Evolutionary conservation across 2,888 invertebrate genomes (phyloP), one percentile per base, ranked within the genome.

Genomic region (Lobophora halterata): DNA sequence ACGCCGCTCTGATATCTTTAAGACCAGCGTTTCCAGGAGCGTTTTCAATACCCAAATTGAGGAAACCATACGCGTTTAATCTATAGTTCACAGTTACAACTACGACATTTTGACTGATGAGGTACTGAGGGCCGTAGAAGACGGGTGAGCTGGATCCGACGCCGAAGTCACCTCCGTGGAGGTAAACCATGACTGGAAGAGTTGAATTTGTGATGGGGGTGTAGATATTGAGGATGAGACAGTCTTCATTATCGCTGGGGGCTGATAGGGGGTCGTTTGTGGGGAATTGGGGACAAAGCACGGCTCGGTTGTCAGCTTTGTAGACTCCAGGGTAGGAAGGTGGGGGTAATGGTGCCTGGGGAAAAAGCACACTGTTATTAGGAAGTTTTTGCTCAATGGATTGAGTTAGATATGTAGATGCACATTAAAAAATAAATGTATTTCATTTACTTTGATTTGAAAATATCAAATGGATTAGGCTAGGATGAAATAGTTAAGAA

Each of bases 151-250:
- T 81, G 1, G 81, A 77, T 0, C 89, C 89, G 0, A 71, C 57
- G 0, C 81, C 80, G 20, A 87, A 89, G 2, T 76, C 86, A 1
- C 89, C 89, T 0, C 89, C 89, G 11, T 89, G 90, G 1, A 89
- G 65, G 47, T 69, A 86, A 0, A 87, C 79, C 71, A 88, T 80
- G 1, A 88, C 83, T 0, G 88, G 88, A 2, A 71, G 72, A 1
- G 69, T 61, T 1, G 55, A 43, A 37, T 77, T 79, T 0, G 30
- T 30, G 4, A 55, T 51, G 1, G 88, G 88, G 0, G 75, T 67
- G 58, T 65, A 87, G 1, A 89, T 60, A 52, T 88, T 89, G 0
- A 88, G 61, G 24, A 80, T 71, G 0, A 89, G 65, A 24, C 89
- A 89, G 55, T 89, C 88, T 46, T 82, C 83, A 12, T 71, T 81